Percentiles rank a stretch among this genome's conserved stretches.
Evolutionary conservation across 2,888 invertebrate genomes (phyloP).

Genomic region (Malthinus seriepunctatus): DNA sequence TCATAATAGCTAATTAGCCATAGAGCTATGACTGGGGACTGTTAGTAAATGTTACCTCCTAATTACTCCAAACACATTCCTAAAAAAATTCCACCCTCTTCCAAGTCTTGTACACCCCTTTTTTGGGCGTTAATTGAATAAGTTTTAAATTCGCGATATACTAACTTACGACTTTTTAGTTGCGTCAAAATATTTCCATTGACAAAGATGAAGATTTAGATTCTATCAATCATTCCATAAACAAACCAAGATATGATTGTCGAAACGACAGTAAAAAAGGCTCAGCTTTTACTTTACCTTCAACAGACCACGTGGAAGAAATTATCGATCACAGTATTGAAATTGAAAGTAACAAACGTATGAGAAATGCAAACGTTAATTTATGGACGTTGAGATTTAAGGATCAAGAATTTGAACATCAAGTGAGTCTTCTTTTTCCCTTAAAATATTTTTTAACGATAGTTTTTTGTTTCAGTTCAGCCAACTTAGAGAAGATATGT

Average conservation of each 20-base stretch:
- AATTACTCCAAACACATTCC: no score
- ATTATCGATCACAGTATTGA: constrained; percentile 85
- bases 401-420: constrained; percentile 76
- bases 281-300: constrained; percentile 45
- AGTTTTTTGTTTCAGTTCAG: constrained; percentile 64
- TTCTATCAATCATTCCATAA: constrained; percentile 43
- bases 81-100: no score
- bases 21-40: no score
- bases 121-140: no score
- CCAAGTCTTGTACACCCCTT: no score
- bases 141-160: background rate
- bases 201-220: constrained; percentile 51
- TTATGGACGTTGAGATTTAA: constrained; percentile 87
- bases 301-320: constrained; percentile 68
- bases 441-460: background rate
- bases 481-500: constrained; percentile 86
- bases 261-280: constrained; percentile 41
- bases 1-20: no score
- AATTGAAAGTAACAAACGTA: constrained; percentile 86
- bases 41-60: no score
- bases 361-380: constrained; percentile 85
- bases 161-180: constrained; percentile 35
- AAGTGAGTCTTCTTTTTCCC: constrained; percentile 56
- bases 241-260: constrained; percentile 56
- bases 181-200: constrained; percentile 48